Base-by-base conservation (phyloP, 2,113 vertebrate genomes). In the Notarius quadriscutis region DNA sequence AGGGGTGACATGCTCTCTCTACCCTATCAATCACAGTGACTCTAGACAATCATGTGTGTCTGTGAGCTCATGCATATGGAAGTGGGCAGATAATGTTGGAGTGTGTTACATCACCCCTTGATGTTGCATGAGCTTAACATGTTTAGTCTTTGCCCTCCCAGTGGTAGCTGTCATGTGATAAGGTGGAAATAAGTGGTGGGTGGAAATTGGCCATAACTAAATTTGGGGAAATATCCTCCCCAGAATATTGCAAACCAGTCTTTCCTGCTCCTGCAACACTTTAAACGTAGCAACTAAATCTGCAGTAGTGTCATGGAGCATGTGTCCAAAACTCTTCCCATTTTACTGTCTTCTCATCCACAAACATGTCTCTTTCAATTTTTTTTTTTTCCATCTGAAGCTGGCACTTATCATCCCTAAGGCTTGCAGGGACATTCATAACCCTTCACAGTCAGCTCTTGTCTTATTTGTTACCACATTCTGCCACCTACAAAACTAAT, bases 381-480 rank as follows among this genome's bases (percentile, higher is more conserved):
- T 82, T 65, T 80, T 65, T 80, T 79, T 63, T 15, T 27, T 17
- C 62, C 71, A 34, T 25, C 75, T 53, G 41, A 51, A 48, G 48
- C 60, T 67, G 74, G 30, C 34, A 57, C 48, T 79, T 22, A 86
- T 79, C 58, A 67, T 85, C n/a, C 22, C 30, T 41, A 55, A 55
- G 58, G 75, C 51, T 22, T 67, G n/a, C 75, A 80, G 75, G 15
- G 27, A 80, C 62, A 79, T 55, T 86, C 22, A 27, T 30, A 86
- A 86, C 77, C 27, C 57, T 86, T 86, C 63, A 50, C 84, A 85
- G 72, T 55, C 55, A 53, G 48, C 63, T 80, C 30, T 71, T 81
- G 62, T 53, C 71, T 63, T 30, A 81, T 51, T 58, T 82, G 87
- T 75, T 72, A 89, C 71, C 63, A 57, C 55, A 89, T 27, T 80